Conservation (phyloP, 2,888 invertebrate species). For the Cyclophora albipunctata region DNA sequence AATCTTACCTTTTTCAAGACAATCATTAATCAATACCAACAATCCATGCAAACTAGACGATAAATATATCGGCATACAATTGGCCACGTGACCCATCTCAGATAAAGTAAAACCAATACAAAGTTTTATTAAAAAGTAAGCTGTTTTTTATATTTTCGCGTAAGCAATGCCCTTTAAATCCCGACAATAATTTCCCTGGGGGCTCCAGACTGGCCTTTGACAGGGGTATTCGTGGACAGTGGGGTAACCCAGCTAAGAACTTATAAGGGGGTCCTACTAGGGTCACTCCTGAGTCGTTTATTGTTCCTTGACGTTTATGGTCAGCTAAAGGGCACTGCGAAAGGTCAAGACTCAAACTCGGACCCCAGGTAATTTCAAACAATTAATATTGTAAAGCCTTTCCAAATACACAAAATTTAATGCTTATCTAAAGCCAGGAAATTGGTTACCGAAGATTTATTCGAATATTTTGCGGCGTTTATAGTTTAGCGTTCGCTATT, state of each 20-base stretch:
- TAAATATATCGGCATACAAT: slow-evolving; percentile 1
- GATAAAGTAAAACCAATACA: slow-evolving; percentile 42
- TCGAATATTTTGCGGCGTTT: slow-evolving; percentile 33
- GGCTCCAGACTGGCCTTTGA: slow-evolving; percentile 64
- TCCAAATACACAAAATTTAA: slow-evolving; percentile 26
- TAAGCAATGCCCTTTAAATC: slow-evolving; percentile 75
- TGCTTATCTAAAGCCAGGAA: slow-evolving; percentile 36
- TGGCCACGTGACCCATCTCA: slow-evolving; percentile 53
- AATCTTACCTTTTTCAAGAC: too few relatives aligned
- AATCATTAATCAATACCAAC: too few relatives aligned
- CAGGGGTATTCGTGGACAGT: slow-evolving; percentile 67
- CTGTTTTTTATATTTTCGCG: slow-evolving; percentile 64
- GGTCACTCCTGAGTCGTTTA: slow-evolving; percentile 65
- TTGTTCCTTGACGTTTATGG: slow-evolving; percentile 72
- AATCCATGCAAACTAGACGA: too few relatives aligned
- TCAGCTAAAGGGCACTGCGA: slow-evolving; percentile 61
- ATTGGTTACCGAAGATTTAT: slow-evolving; percentile 42
- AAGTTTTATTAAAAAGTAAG: slow-evolving; percentile 57
- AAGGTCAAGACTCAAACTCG: slow-evolving; percentile 47
- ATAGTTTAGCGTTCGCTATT: slow-evolving; percentile 31
- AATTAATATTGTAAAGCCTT: slow-evolving; percentile 51
- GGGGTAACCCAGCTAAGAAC: slow-evolving; percentile 58
- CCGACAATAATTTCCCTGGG: slow-evolving; percentile 75
- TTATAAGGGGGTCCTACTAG: slow-evolving; percentile 51
- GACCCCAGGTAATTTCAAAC: slow-evolving; percentile 50